phyloP scores from a whole-genome alignment of 2,113 vertebrate genomes.

The Theristicus caerulescens region DNA sequence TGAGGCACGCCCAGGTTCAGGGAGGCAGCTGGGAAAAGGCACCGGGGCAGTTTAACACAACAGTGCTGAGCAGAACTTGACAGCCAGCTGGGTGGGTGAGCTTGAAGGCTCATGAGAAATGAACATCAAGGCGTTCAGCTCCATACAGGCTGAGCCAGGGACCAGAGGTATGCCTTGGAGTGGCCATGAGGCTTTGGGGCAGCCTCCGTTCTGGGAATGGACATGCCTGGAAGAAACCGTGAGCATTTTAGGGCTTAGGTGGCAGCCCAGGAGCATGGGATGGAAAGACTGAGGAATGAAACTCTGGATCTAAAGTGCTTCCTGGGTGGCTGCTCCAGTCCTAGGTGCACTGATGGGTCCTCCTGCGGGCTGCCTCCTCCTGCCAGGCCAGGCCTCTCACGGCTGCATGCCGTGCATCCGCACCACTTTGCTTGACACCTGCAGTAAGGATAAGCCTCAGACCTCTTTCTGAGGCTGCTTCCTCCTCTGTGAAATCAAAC shows the following conservation, averaged over 20 bases:
- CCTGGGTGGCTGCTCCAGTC: background rate
- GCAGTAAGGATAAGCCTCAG: background rate
- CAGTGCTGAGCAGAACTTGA: background rate
- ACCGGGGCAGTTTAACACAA: background rate
- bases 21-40: background rate
- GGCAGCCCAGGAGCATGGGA: background rate
- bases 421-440: background rate
- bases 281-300: background rate
- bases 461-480: background rate
- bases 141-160: background rate
- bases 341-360: background rate
- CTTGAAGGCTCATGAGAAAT: background rate
- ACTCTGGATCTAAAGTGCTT: background rate
- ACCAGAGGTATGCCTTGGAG: background rate
- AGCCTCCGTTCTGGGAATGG: accelerated
- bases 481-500: background rate
- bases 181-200: accelerated
- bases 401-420: accelerated
- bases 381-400: accelerated
- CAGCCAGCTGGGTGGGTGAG: background rate
- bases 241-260: background rate
- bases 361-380: background rate
- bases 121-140: background rate
- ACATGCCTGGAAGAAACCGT: background rate
- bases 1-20: background rate